Evolutionary conservation across 2,113 vertebrate genomes (phyloP).

Genomic region (Pomatostomus ruficeps): DNA sequence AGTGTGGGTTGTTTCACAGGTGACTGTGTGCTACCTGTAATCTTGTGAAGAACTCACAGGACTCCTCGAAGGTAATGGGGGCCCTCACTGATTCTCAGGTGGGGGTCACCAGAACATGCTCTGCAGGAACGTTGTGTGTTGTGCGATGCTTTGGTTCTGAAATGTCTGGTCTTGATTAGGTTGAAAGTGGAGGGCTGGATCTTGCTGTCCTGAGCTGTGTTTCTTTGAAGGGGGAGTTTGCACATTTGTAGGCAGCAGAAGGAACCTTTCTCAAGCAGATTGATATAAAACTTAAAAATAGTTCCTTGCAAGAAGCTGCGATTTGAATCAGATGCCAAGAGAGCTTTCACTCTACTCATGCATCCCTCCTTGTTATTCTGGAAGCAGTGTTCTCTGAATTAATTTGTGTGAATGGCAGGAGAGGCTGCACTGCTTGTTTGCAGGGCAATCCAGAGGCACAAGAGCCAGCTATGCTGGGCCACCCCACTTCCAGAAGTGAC

Average conservation of each 20-base stretch:
- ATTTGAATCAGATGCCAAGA: constrained; percentile 2
- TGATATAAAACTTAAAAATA: constrained; percentile 42
- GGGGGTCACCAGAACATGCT: neutral
- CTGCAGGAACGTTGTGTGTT: neutral
- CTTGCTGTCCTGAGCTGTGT: neutral
- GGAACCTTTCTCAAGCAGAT: constrained; percentile 36
- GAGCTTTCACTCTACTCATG: neutral
- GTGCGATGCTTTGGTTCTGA: neutral
- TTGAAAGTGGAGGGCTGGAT: neutral
- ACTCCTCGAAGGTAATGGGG: neutral
- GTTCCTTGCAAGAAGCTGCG: constrained; percentile 13
- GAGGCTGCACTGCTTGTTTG: neutral
- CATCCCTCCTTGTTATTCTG: neutral
- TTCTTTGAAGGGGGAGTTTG: neutral
- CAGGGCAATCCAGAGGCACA: neutral
- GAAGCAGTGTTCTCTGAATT: neutral
- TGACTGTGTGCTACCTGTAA: neutral
- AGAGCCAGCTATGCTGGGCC: neutral
- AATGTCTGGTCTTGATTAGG: neutral
- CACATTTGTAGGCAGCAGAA: constrained; percentile 35
- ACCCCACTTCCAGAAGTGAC: neutral
- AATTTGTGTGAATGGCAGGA: neutral
- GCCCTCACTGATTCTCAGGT: neutral
- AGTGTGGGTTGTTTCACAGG: neutral
- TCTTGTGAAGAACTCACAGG: neutral